A percentile compares a stretch with the other conserved stretches of the same genome.
Conservation (phyloP, 2,113 vertebrate genomes). For the Lethenteron reissneri region DNA sequence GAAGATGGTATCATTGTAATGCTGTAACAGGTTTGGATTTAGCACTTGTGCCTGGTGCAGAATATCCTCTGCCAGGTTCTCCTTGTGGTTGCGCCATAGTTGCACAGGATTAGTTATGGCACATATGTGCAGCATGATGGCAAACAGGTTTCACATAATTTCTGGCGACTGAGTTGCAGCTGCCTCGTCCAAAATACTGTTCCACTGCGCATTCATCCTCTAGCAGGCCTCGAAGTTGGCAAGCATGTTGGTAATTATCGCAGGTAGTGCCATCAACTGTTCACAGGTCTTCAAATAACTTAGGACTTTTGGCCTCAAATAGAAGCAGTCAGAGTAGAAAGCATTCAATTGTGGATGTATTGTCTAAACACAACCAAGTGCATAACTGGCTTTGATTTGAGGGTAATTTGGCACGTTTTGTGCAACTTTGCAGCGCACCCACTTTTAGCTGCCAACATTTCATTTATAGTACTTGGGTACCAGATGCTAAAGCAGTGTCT, state of each 20-base stretch:
- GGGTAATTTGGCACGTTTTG: conserved; percentile 2
- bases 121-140: background rate
- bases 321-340: background rate
- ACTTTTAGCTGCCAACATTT: conserved; percentile 3
- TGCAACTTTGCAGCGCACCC: background rate
- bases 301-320: background rate
- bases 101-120: background rate
- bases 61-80: conserved; percentile 1
- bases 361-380: background rate
- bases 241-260: background rate
- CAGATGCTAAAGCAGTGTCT: background rate
- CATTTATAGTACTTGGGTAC: background rate
- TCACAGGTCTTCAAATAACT: background rate
- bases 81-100: conserved; percentile 4
- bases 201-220: background rate
- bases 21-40: background rate
- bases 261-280: conserved; percentile 4
- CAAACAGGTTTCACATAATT: background rate
- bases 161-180: background rate
- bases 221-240: background rate
- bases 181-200: background rate
- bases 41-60: conserved; percentile 1
- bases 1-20: conserved; percentile 1
- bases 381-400: background rate
- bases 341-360: background rate